These are phyloP conservation scores for Cydia fagiglandana DNA, from an alignment of 1,140 invertebrate species.

Conservation along the genomic window DNA sequence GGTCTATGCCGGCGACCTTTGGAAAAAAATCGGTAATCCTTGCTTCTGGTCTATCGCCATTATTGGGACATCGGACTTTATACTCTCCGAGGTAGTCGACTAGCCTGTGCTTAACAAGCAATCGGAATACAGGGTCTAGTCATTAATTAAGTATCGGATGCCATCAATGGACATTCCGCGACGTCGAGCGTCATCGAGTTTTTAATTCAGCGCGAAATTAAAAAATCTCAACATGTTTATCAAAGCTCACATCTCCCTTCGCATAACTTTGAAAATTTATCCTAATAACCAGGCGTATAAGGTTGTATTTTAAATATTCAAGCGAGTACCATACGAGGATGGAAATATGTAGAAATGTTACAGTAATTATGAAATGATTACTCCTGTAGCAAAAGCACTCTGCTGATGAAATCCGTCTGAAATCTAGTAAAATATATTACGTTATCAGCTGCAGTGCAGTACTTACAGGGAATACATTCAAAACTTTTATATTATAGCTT, in stretches of 20 bases:
- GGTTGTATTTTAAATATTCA: background rate
- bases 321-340: background rate
- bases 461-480: background rate
- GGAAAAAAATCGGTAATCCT: too few relatives aligned
- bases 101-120: too few relatives aligned
- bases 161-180: background rate
- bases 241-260: background rate
- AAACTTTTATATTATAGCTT: background rate
- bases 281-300: background rate
- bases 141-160: background rate
- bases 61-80: too few relatives aligned
- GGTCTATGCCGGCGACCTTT: too few relatives aligned
- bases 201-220: slow-evolving; percentile 9
- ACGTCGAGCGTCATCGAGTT: background rate
- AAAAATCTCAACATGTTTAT: background rate
- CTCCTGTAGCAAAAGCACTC: slow-evolving; percentile 12
- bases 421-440: slow-evolving; percentile 11
- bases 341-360: slow-evolving; percentile 1
- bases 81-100: too few relatives aligned
- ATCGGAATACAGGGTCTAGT: background rate
- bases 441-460: slow-evolving; percentile 10
- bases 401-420: slow-evolving; percentile 13
- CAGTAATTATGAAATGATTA: slow-evolving; percentile 15
- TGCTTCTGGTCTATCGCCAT: too few relatives aligned
- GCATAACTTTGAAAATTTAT: background rate